phyloP scores from a whole-genome alignment of 2,888 invertebrate genomes.

The Leistus spinibarbis region DNA sequence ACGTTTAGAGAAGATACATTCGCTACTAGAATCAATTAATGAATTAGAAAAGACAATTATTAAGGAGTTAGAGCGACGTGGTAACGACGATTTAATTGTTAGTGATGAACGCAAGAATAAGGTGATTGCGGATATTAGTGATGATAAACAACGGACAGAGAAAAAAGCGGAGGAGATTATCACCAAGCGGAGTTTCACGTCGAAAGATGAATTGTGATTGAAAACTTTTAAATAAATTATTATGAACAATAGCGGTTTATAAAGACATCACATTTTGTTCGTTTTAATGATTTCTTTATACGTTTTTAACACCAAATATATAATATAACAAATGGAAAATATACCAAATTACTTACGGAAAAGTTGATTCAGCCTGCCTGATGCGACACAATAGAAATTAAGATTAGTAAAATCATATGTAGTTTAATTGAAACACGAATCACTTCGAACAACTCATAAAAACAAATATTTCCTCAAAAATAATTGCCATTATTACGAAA shows the following conservation, averaged over 20 bases:
- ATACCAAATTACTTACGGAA: no score
- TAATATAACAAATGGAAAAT: neutral
- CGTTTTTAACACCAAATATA: neutral
- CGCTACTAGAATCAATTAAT: constrained; percentile 45
- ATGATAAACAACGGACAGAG: constrained; percentile 23
- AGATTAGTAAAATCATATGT: no score
- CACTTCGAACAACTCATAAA: no score
- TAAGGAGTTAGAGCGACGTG: constrained; percentile 43
- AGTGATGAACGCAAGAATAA: constrained; percentile 43
- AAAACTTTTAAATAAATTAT: constrained; percentile 7
- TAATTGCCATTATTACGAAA: neutral
- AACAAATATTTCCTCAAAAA: neutral
- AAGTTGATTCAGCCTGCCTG: no score
- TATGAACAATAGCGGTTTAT: neutral
- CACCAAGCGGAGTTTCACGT: constrained; percentile 30
- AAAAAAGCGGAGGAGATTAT: constrained; percentile 38
- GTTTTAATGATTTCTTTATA: neutral
- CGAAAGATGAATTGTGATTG: constrained; percentile 45
- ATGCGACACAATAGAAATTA: no score
- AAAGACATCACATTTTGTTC: neutral
- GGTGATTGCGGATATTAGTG: constrained; percentile 35
- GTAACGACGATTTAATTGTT: constrained; percentile 47
- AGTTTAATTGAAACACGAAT: neutral
- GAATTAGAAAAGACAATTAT: constrained; percentile 45
- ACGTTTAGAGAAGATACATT: constrained; percentile 44